Percentiles rank a stretch among this genome's conserved stretches.
phyloP scores from a whole-genome alignment of 2,113 vertebrate genomes.

The Colistium nudipinnis region DNA sequence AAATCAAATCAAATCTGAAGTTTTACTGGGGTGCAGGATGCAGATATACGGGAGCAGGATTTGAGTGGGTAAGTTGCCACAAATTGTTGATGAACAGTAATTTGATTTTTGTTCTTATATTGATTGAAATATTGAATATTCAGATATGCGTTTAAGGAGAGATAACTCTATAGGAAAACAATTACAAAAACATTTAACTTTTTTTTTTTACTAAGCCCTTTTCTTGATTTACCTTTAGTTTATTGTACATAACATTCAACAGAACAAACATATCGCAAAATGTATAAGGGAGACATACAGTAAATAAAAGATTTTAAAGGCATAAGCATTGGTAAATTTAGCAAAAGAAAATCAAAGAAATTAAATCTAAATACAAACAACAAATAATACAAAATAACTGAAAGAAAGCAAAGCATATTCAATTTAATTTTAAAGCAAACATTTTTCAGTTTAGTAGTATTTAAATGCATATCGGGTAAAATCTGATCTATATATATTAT shows the following conservation, averaged over 20 bases:
- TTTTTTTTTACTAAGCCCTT: too few species aligned
- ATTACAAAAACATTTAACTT: too few species aligned
- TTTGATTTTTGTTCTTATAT: background rate
- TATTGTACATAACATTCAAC: conserved; percentile 5
- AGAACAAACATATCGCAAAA: background rate
- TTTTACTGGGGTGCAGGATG: conserved; percentile 10
- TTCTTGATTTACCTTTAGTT: background rate
- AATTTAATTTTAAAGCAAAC: background rate
- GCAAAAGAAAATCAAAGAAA: background rate
- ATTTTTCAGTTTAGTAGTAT: background rate
- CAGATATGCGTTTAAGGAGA: too few species aligned
- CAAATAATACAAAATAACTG: background rate
- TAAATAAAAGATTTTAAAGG: background rate
- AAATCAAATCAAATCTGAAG: conserved; percentile 32
- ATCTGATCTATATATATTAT: background rate
- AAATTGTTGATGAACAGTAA: background rate
- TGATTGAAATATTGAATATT: background rate
- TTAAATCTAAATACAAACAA: background rate
- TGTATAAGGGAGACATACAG: background rate
- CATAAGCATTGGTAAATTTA: background rate
- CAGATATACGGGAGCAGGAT: background rate
- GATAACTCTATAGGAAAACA: too few species aligned
- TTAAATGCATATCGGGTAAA: background rate
- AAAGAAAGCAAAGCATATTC: background rate
- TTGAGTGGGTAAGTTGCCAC: background rate